Evolutionary conservation across 2,888 invertebrate species (phyloP).

Genomic region (Spilosoma lubricipeda): DNA sequence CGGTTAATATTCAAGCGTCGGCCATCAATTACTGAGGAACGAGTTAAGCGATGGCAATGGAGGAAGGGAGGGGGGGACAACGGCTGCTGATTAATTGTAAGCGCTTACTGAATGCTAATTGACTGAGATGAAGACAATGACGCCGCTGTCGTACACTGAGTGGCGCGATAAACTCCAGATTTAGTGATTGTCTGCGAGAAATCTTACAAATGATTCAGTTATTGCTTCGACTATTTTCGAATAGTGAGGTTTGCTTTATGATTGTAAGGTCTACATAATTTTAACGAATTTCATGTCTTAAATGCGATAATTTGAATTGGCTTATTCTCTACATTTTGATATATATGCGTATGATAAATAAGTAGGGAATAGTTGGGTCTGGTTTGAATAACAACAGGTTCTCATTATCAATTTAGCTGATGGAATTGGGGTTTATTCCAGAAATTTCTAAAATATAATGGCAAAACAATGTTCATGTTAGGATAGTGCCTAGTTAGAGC

Average conservation of each 20-base stretch:
- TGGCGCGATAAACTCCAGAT: neutral
- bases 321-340: too few relatives aligned
- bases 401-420: too few relatives aligned
- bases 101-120: constrained; percentile 15
- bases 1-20: constrained; percentile 7
- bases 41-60: neutral
- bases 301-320: too few relatives aligned
- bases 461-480: too few relatives aligned
- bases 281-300: neutral
- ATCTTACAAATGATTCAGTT: neutral
- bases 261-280: neutral
- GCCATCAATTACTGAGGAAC: constrained; percentile 9
- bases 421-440: too few relatives aligned
- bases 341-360: neutral
- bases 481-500: too few relatives aligned
- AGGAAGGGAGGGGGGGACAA: neutral
- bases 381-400: too few relatives aligned
- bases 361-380: neutral
- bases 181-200: neutral
- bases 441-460: too few relatives aligned
- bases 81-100: constrained; percentile 7
- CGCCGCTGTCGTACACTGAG: neutral
- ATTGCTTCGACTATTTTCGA: neutral
- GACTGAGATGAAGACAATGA: neutral
- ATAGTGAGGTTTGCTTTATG: neutral